These are phyloP conservation scores for Rhadinocentrus ornatus DNA, from an alignment of 2,797 vertebrate genomes.

Conservation along the genomic window DNA sequence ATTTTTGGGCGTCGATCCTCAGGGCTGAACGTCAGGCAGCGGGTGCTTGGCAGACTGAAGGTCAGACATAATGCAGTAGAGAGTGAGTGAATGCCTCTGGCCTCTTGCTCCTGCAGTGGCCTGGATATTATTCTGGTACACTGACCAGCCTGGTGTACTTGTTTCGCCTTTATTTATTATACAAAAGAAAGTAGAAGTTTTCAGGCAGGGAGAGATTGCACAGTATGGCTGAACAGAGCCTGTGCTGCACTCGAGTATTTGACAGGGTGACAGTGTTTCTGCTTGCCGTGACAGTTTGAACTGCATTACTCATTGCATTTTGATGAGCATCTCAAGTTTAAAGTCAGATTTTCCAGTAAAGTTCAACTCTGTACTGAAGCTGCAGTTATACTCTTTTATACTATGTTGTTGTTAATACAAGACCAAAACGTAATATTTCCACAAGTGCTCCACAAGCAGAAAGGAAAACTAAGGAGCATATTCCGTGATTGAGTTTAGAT, in stretches of 20 bases:
- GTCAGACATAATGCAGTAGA: slow-evolving; percentile 72
- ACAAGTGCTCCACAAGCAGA: not conserved
- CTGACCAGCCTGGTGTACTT: slow-evolving; percentile 35
- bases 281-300: slow-evolving; percentile 26
- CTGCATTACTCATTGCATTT: slow-evolving; percentile 7
- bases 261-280: slow-evolving; percentile 46
- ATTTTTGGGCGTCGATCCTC: slow-evolving; percentile 61
- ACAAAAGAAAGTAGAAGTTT: slow-evolving; percentile 24
- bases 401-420: not conserved
- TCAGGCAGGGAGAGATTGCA: slow-evolving; percentile 10
- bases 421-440: not conserved
- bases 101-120: slow-evolving; percentile 54
- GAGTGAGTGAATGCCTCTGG: slow-evolving; percentile 62
- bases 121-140: slow-evolving; percentile 60
- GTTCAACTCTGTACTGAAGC: not conserved
- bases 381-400: not conserved
- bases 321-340: not conserved
- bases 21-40: slow-evolving; percentile 56
- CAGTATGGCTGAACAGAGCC: slow-evolving; percentile 36
- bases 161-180: slow-evolving; percentile 49
- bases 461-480: too few relatives aligned
- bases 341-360: slow-evolving; percentile 11
- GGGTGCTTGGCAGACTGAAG: slow-evolving; percentile 70
- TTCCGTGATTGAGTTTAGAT: not conserved
- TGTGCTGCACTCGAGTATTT: slow-evolving; percentile 27